Evolutionary conservation across 2,888 invertebrate genomes (phyloP).

Genomic region (Hedya salicella): DNA sequence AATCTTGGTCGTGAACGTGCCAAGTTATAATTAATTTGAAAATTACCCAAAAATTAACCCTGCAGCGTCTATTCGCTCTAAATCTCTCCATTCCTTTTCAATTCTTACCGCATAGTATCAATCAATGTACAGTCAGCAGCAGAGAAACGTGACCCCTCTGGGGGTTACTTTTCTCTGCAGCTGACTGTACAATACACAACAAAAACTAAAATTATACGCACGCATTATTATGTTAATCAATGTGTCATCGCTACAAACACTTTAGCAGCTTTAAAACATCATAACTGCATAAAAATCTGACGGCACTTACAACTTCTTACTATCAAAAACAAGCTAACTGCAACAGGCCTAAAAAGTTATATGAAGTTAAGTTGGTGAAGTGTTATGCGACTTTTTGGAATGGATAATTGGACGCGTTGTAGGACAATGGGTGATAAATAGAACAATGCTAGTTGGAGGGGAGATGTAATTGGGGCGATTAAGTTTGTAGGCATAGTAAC

Average conservation of each 20-base stretch:
- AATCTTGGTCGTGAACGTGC: no score
- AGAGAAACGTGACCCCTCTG: no score
- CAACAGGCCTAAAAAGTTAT: no score
- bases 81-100: no score
- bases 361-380: neutral
- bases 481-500: conserved; percentile 3
- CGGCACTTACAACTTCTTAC: neutral
- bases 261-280: neutral
- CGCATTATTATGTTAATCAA: conserved; percentile 16
- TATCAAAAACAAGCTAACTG: no score
- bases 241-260: conserved; percentile 6
- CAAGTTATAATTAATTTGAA: no score
- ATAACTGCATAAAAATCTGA: neutral
- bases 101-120: no score
- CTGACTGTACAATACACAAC: conserved; percentile 4
- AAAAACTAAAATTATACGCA: neutral
- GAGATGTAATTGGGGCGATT: conserved; percentile 16
- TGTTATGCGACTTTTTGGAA: neutral
- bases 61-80: no score
- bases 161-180: no score
- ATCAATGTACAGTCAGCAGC: no score
- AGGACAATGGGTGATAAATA: conserved; percentile 30
- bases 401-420: neutral
- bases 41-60: no score
- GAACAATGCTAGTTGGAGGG: conserved; percentile 3